These are phyloP conservation scores for Halichoerus grypus DNA, from an alignment of 2,113 vertebrate species.

Conservation along the genomic window DNA sequence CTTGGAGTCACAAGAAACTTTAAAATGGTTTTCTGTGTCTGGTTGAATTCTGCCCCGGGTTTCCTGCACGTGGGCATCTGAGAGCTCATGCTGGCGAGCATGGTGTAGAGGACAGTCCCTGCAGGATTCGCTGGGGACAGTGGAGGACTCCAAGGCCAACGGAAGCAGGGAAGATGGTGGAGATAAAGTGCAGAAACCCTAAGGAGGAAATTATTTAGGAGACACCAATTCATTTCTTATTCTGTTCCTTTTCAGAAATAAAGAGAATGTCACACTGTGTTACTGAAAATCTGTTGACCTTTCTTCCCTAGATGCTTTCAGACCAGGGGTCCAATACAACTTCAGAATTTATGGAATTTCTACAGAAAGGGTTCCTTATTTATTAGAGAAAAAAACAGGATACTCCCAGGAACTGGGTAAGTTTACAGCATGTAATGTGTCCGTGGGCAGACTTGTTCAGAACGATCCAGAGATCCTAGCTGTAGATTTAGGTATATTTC, in stretches of 20 bases:
- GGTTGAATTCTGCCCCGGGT: background rate
- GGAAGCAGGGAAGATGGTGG: background rate
- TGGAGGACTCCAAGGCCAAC: background rate
- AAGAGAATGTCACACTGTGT: background rate
- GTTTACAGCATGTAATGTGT: background rate
- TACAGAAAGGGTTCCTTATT: background rate
- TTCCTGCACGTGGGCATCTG: rapidly evolving
- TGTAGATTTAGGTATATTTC: background rate
- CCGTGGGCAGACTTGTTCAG: background rate
- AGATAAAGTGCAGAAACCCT: background rate
- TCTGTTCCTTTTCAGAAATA: background rate
- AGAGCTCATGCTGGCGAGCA: background rate
- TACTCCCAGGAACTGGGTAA: constrained; percentile 76
- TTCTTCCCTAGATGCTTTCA: constrained; percentile 74
- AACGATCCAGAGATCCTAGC: background rate
- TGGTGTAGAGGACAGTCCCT: rapidly evolving
- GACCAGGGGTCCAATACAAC: constrained; percentile 68
- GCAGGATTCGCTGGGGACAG: background rate
- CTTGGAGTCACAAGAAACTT: background rate
- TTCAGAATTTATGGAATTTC: constrained; percentile 77
- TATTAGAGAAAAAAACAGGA: constrained; percentile 71
- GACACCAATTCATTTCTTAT: background rate
- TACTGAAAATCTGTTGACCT: background rate
- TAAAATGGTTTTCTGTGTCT: background rate
- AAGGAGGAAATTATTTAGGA: background rate